Evolutionary conservation across 2,797 vertebrate species (phyloP).

Genomic region (Myotis vivesi): DNA sequence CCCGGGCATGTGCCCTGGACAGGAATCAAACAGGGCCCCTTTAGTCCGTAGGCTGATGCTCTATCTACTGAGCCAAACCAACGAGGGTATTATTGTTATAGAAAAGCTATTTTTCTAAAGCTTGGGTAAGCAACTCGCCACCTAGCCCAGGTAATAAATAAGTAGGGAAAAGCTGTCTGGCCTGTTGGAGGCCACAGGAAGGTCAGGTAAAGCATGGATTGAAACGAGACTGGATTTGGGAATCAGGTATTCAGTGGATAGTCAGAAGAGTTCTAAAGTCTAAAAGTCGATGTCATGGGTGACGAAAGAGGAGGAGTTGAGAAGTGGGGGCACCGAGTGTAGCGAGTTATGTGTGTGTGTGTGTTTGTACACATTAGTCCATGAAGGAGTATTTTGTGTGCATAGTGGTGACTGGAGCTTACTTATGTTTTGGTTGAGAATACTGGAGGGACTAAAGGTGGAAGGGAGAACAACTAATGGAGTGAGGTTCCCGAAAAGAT

Average conservation of each 20-base stretch:
- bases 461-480: background rate
- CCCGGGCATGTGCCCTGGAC: too few species aligned
- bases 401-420: background rate
- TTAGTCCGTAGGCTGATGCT: too few species aligned
- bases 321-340: background rate
- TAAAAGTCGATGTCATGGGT: background rate
- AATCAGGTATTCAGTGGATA: background rate
- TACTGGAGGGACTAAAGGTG: background rate
- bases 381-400: background rate
- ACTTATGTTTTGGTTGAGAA: background rate
- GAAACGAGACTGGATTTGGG: background rate
- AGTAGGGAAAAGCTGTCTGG: background rate
- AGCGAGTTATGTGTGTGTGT: fast-evolving
- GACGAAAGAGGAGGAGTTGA: background rate
- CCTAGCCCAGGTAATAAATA: background rate
- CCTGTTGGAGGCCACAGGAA: background rate
- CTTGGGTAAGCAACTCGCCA: background rate
- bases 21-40: too few species aligned
- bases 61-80: too few species aligned
- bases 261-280: background rate
- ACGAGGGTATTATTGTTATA: background rate
- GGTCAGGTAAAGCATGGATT: background rate
- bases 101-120: background rate
- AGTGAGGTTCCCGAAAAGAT: background rate
- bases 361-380: background rate